Evolutionary conservation across 2,888 invertebrate species (phyloP), one percentile per base, ranked within the genome.

Genomic region (Maniola hyperantus): DNA sequence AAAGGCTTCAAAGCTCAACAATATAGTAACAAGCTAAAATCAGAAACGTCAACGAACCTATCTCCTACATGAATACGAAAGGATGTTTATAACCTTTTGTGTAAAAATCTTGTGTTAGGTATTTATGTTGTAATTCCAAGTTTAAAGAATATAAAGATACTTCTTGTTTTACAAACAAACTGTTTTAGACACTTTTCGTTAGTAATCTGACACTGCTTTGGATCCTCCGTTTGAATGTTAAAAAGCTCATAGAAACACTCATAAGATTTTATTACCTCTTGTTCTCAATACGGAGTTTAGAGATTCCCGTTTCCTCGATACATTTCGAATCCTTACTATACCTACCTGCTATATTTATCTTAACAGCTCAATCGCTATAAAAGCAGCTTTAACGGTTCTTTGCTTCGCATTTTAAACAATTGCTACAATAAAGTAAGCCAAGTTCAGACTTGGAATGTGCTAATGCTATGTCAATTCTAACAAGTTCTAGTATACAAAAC

Each of bases 231-330:
- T 55, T 57, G 57, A 57, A 57, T 42, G 39, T 39, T 42, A 57
- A 39, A 57, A 42, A 20, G 39, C 42, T 13, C 36, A 39, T 57
- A 39, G 20, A 18, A 57, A 57, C 42, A 57, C 42, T 20, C 20
- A 13, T 57, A 57, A 57, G 57, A 57, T 57, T 57, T 57, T 57
- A 57, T 39, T 39, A 57, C 39, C 20, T 2, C 20, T 18, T 57
- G 57, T 57, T 57, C 42, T 42, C 20, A 11, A 42, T 39, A 57
- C 57, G 2, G 54, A 36, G 15, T 36, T 54, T n/a, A 13, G 7
- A 53, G 34, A 15, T 57, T 6, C 20, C 42, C 18, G 39, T 20
- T 57, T 57, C 4, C 42, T 57, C 2, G 6, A 57, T 18, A 20
- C 20, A 42, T 20, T 57, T 57, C 54, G 34, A 15, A 15, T 54